These are phyloP conservation scores for Steatornis caripensis DNA, from an alignment of 2,113 vertebrate species.

Conservation along the genomic window DNA sequence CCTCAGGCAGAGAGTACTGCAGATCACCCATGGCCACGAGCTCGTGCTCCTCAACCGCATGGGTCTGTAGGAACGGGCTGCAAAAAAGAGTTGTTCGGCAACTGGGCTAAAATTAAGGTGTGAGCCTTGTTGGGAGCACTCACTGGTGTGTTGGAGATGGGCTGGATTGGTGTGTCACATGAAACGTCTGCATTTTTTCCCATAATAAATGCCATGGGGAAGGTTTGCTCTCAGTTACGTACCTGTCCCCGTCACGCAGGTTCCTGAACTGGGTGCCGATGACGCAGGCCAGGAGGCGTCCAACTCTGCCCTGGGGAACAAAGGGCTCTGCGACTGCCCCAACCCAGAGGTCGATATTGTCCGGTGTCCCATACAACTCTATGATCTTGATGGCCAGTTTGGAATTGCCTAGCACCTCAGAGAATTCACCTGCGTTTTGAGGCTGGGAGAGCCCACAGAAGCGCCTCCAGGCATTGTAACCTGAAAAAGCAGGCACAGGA, in stretches of 20 bases:
- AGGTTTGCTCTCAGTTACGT: background rate
- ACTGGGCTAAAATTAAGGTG: background rate
- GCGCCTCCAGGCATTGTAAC: slow-evolving; percentile 30
- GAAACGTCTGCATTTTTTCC: background rate
- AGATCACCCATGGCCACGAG: background rate
- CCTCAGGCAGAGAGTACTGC: background rate
- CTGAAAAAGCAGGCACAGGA: background rate
- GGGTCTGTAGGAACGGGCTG: background rate
- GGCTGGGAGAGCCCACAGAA: slow-evolving; percentile 83
- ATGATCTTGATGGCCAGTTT: slow-evolving; percentile 81
- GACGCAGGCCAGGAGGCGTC: slow-evolving; percentile 86
- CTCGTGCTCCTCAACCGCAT: background rate
- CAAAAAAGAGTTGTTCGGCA: background rate
- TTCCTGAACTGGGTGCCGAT: slow-evolving; percentile 84
- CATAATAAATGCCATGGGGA: background rate
- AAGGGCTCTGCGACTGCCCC: slow-evolving; percentile 85
- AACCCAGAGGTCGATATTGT: slow-evolving; percentile 89
- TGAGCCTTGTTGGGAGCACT: background rate
- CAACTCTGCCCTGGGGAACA: slow-evolving; percentile 77
- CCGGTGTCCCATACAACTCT: slow-evolving; percentile 76
- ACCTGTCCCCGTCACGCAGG: slow-evolving; percentile 80
- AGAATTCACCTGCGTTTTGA: slow-evolving; percentile 70
- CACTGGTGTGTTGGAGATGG: background rate
- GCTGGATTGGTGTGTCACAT: background rate
- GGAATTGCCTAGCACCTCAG: slow-evolving; percentile 74